phyloP scores from a whole-genome alignment of 2,113 vertebrate species.

The Casuarius casuarius region DNA sequence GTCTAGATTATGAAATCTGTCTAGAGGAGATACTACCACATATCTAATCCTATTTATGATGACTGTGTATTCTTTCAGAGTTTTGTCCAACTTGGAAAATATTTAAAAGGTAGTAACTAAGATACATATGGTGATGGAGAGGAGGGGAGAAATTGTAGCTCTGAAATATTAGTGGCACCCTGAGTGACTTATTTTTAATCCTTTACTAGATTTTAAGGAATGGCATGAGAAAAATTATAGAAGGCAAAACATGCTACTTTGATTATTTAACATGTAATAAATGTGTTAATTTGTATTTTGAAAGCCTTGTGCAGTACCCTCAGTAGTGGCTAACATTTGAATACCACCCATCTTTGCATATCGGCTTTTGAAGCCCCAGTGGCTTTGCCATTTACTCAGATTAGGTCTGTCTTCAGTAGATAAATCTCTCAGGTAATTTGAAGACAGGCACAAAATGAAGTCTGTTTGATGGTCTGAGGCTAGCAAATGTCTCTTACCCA shows the following conservation, averaged over 20 bases:
- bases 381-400: conserved; percentile 67
- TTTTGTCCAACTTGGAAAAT: neutral
- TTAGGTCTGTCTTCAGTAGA: conserved; percentile 72
- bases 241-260: conserved; percentile 31
- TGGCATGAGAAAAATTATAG: neutral
- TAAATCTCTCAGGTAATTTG: conserved; percentile 72
- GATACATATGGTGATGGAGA: neutral
- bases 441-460: conserved; percentile 48
- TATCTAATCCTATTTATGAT: neutral
- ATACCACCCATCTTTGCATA: conserved; percentile 57
- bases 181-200: conserved; percentile 25
- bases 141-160: neutral
- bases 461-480: conserved; percentile 62
- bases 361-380: conserved; percentile 35
- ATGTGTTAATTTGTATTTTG: conserved; percentile 66
- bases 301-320: conserved; percentile 37
- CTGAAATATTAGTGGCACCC: neutral
- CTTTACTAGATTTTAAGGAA: neutral
- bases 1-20: conserved; percentile 4
- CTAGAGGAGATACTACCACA: neutral
- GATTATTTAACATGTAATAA: conserved; percentile 41
- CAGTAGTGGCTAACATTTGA: conserved; percentile 26
- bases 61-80: neutral
- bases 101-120: neutral
- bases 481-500: conserved; percentile 50